Evolutionary conservation across 2,113 vertebrate species (phyloP).

Genomic region (Planiliza haematocheilus): DNA sequence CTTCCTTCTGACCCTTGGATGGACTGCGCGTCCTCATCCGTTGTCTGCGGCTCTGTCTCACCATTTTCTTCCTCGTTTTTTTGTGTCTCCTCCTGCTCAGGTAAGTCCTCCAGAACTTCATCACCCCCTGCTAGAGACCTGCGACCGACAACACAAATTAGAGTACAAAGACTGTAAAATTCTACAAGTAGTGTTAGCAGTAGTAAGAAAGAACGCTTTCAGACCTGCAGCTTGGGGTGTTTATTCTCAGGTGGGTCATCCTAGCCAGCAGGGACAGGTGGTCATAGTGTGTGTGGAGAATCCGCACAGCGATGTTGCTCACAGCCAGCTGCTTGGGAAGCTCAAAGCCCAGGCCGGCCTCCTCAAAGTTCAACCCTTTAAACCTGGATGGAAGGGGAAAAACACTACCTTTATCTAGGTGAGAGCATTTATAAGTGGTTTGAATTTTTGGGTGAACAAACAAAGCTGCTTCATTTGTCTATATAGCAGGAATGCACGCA

Average conservation of each 20-base stretch:
- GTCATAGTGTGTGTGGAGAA: constrained; percentile 90
- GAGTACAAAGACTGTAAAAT: too few species aligned
- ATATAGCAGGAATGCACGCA: background rate
- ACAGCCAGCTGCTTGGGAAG: constrained; percentile 87
- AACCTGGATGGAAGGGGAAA: constrained; percentile 77
- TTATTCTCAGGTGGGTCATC: constrained; percentile 56
- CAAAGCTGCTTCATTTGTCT: too few species aligned
- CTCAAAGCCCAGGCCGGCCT: constrained; percentile 82
- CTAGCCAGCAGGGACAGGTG: constrained; percentile 82
- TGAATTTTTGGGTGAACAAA: too few species aligned
- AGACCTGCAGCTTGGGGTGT: constrained; percentile 27
- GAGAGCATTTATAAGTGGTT: too few species aligned
- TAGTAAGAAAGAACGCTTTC: background rate
- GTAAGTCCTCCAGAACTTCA: background rate
- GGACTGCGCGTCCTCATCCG: constrained; percentile 53
- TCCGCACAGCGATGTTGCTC: constrained; percentile 82
- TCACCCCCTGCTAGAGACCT: constrained; percentile 40
- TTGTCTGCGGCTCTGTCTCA: background rate
- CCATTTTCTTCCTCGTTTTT: constrained; percentile 21
- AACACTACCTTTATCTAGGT: too few species aligned
- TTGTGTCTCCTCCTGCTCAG: constrained; percentile 30
- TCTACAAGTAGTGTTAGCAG: too few species aligned
- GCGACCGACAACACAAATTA: background rate
- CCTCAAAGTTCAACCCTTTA: constrained; percentile 82
- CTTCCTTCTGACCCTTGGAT: constrained; percentile 46